phyloP scores from a whole-genome alignment of 2,888 invertebrate genomes.

The Dolichopus griseipennis region DNA sequence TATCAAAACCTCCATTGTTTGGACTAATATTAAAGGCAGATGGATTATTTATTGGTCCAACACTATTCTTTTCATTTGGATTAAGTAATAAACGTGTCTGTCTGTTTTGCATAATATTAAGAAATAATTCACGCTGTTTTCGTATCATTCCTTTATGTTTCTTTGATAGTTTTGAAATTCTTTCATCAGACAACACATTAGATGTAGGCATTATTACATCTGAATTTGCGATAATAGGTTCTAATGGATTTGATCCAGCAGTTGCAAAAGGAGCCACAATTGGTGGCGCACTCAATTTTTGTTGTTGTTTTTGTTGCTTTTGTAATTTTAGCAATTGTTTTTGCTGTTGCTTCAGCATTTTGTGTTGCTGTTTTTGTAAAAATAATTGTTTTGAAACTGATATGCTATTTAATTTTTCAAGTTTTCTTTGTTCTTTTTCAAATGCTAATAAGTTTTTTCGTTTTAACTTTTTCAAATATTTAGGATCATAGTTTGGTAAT shows the following conservation, averaged over 20 bases:
- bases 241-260: neutral
- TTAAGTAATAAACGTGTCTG: neutral
- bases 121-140: neutral
- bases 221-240: constrained; percentile 17
- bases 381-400: neutral
- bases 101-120: neutral
- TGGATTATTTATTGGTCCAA: neutral
- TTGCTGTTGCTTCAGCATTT: neutral
- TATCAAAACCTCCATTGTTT: neutral
- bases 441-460: constrained; percentile 24
- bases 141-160: constrained; percentile 7
- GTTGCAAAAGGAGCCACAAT: too few relatives aligned
- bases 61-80: neutral
- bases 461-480: constrained; percentile 27
- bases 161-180: neutral
- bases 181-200: constrained; percentile 7
- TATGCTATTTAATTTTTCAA: constrained; percentile 15
- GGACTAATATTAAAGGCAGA: neutral
- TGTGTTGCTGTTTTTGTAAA: neutral
- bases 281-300: neutral
- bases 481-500: constrained; percentile 15
- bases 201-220: constrained; percentile 16
- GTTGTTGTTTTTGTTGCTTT: neutral
- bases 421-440: constrained; percentile 32
- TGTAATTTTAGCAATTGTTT: neutral